phyloP scores from a whole-genome alignment of 2,888 invertebrate species.

The Acrocera orbiculus region DNA sequence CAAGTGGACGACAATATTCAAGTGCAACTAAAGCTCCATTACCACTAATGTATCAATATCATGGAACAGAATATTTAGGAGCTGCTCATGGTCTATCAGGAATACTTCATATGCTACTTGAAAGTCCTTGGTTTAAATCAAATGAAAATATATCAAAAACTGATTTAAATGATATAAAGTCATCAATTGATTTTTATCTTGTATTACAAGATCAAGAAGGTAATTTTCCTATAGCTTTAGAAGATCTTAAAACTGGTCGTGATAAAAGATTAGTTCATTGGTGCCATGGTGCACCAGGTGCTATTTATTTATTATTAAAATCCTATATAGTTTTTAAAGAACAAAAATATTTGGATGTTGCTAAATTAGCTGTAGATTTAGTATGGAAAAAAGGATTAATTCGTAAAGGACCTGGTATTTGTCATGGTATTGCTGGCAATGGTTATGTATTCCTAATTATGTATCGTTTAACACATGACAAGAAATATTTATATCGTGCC shows the following conservation, averaged over 20 bases:
- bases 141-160: constrained; percentile 20
- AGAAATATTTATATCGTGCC: constrained; percentile 55
- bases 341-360: constrained; percentile 48
- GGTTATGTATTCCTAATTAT: constrained; percentile 64
- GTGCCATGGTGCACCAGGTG: constrained; percentile 81
- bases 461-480: constrained; percentile 53
- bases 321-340: constrained; percentile 61
- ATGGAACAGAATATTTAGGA: constrained; percentile 34
- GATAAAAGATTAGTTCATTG: constrained; percentile 64
- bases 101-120: constrained; percentile 47
- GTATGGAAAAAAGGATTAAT: constrained; percentile 71
- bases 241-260: constrained; percentile 36
- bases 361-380: constrained; percentile 50
- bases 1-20: constrained; percentile 54
- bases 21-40: constrained; percentile 36
- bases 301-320: constrained; percentile 55
- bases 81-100: constrained; percentile 47
- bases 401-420: constrained; percentile 75
- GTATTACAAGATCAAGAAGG: constrained; percentile 46
- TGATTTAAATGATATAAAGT: constrained; percentile 41
- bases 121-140: constrained; percentile 33
- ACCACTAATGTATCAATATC: constrained; percentile 57
- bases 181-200: constrained; percentile 43
- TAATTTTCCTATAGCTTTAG: constrained; percentile 59
- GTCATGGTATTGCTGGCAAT: constrained; percentile 74